Base-by-base conservation (phyloP, 2,113 vertebrate genomes). In the Hyaena hyaena region DNA sequence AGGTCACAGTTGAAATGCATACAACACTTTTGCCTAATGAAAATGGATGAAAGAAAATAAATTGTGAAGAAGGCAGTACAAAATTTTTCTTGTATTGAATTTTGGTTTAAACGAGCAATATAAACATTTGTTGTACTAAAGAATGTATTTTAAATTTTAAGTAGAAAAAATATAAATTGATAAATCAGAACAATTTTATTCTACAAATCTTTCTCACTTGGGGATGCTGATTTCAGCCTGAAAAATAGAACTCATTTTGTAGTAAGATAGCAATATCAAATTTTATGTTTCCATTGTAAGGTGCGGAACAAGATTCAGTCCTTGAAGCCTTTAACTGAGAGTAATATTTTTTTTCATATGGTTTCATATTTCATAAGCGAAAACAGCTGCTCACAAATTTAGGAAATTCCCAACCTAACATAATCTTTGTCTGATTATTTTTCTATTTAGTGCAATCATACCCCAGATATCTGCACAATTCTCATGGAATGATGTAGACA, bases 1-100 rank as follows among this genome's bases (percentile, higher is more conserved):
- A 23, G 83, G 88, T 69, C 48, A 94, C n/a, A 94, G 95, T 89
- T 94, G 66, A 92, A 90, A 73, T 31, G 31, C 31, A 63, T 88
- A 74, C 23, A 84, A 21, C 58, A 50, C 35, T 92, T 90, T 90
- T 53, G 61, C 10, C 7, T 53, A 94, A 96, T 96, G 79, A 97
- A 92, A 97, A 97, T 66, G 43, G n/a, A 92, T 92, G 69, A 95
- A 96, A 93, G 61, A 82, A 95, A 95, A 48, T 35, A 90, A 97
- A 73, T 33, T 76, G n/a, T 87, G 81, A 55, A 15, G 53, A 82
- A 81, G 33, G 39, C 43, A 53, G 43, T 65, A 39, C 4, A 71
- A 61, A 45, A 50, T 84, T 82, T 93, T 83, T 14, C 58, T 63
- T 81, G 35, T 43, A 89, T 71, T 86, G 79, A 86, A 58, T 86